Base-by-base conservation (phyloP, 2,797 vertebrate genomes). In the Hoplostethus atlanticus region DNA sequence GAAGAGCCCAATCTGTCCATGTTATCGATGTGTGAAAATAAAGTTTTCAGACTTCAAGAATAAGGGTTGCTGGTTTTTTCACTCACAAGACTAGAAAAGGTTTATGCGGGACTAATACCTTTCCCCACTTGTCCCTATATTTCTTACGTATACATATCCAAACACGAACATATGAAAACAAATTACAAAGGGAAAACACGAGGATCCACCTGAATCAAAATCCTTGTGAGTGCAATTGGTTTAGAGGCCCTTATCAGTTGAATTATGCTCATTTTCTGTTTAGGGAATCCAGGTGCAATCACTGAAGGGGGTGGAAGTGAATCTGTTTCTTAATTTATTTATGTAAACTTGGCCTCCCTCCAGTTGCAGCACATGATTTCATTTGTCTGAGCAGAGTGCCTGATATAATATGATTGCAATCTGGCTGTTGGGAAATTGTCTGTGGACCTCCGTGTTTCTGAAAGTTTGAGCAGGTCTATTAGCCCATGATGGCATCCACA, bases 301-400 rank as follows among this genome's bases (percentile, higher is more conserved):
- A 84, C 90, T 76, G 79, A 83, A 84, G 87, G 89, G 82, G 89
- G 83, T 90, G 82, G 89, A 93, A 91, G 80, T 81, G 78, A 93
- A 91, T 93, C 86, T 85, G 89, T 89, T 90, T 90, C 83, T 82
- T 92, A 90, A 94, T 94, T 91, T 89, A 93, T 93, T 93, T 89
- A 91, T 87, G 88, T 89, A 86, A 91, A 91, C 91, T 85, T 94
- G 92, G 92, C 88, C 55, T 84, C 71, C 59, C 60, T 92, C 90
- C 93, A 94, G 90, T 71, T 84, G 79, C 82, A 88, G 86, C 86
- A 90, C 85, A 93, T 92, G 86, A 93, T 92, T 93, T 88, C 80
- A 91, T 94, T 94, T 92, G 90, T 94, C 85, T 86, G 87, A 86
- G 81, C 85, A 73, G 76, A 90, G 87, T 85, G 90, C 66, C 87